These are phyloP conservation scores for Rhynchopsitta pachyrhyncha DNA, from an alignment of 2,113 vertebrate species.

Conservation along the genomic window DNA sequence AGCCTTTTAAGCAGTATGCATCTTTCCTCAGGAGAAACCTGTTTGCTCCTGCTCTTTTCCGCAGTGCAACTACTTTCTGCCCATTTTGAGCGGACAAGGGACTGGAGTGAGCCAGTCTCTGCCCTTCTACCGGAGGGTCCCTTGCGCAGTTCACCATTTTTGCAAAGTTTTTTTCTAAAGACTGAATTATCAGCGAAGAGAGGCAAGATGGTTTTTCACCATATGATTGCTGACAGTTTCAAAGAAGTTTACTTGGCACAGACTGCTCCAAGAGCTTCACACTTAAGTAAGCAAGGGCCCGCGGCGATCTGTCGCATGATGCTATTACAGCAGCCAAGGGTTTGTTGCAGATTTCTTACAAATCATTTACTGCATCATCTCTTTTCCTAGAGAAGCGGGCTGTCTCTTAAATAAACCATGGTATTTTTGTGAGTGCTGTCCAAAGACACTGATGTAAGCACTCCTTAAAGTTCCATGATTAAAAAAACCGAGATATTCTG, in stretches of 20 bases:
- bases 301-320: fast-evolving
- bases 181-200: neutral
- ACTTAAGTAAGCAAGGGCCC: neutral
- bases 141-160: fast-evolving
- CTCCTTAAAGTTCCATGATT: slow-evolving; percentile 3
- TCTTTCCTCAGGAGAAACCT: neutral
- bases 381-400: neutral
- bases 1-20: neutral
- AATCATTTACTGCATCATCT: slow-evolving; percentile 29
- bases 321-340: fast-evolving
- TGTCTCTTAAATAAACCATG: neutral
- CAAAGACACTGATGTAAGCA: neutral
- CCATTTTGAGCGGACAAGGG: neutral
- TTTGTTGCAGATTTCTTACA: neutral
- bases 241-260: slow-evolving; percentile 42
- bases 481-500: slow-evolving; percentile 31
- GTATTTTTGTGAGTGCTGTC: neutral
- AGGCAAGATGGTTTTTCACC: neutral
- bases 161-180: neutral
- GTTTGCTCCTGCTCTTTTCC: neutral
- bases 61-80: neutral
- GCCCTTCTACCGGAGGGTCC: neutral
- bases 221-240: neutral
- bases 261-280: neutral
- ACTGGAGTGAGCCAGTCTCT: neutral